A percentile compares a stretch with the other conserved stretches of the same genome.
Evolutionary conservation across 2,888 invertebrate species (phyloP).

Genomic region (Antheraea yamamai): DNA sequence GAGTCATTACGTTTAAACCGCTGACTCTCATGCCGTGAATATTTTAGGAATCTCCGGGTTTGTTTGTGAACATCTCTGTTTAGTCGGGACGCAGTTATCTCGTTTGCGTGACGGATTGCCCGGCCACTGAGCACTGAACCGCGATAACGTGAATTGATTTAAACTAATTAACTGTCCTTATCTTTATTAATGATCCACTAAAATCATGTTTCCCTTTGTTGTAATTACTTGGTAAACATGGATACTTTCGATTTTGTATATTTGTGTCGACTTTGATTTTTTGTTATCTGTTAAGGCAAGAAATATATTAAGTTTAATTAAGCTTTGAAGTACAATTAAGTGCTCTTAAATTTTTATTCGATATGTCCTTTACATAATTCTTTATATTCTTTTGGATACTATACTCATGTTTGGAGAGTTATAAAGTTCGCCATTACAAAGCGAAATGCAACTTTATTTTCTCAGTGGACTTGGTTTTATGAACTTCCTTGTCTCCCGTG

Average conservation of each 20-base stretch:
- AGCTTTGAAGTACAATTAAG: too few relatives aligned
- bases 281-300: too few relatives aligned
- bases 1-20: not conserved
- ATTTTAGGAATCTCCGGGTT: not conserved
- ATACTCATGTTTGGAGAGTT: too few relatives aligned
- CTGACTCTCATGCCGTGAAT: not conserved
- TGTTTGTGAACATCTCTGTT: slow-evolving; percentile 39
- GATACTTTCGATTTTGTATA: not conserved
- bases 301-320: too few relatives aligned
- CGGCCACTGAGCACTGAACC: slow-evolving; percentile 28
- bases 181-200: not conserved
- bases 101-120: slow-evolving; percentile 47
- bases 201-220: not conserved
- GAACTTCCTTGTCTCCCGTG: not conserved
- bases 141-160: slow-evolving; percentile 35
- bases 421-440: too few relatives aligned
- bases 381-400: too few relatives aligned
- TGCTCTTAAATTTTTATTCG: too few relatives aligned
- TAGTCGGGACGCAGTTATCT: slow-evolving; percentile 42
- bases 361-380: too few relatives aligned
- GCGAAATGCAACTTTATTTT: too few relatives aligned
- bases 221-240: not conserved
- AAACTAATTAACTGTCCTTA: slow-evolving; percentile 19
- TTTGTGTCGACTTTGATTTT: not conserved
- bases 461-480: too few relatives aligned